These are phyloP conservation scores for Lasius fuliginosus DNA, from an alignment of 2,888 invertebrate species.

Conservation along the genomic window DNA sequence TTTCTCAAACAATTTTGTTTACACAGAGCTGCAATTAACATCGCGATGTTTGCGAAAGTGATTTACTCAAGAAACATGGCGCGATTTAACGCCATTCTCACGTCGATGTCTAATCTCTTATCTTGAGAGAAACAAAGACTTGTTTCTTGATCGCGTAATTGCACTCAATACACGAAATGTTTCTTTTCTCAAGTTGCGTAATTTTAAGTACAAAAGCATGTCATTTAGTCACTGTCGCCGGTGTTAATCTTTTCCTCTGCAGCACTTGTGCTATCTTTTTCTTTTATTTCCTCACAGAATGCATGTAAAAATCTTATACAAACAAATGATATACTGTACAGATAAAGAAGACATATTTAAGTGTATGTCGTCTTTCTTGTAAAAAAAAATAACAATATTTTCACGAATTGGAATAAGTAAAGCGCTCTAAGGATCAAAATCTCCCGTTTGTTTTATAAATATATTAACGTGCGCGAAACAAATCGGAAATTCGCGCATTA, in stretches of 20 bases:
- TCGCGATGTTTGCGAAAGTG: conserved; percentile 18
- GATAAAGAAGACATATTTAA: not conserved
- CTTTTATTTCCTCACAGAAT: not conserved
- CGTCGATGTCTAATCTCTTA: not conserved
- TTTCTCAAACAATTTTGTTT: not conserved
- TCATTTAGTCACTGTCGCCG: not conserved
- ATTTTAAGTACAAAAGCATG: conserved; percentile 35
- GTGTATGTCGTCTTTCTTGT: not conserved
- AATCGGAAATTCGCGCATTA: not conserved
- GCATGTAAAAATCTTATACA: not conserved
- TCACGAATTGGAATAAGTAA: not conserved
- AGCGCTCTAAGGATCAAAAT: not conserved
- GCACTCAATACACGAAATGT: not conserved
- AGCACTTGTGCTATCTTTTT: not conserved
- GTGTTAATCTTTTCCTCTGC: not conserved
- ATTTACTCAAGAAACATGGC: not conserved
- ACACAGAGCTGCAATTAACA: conserved; percentile 24
- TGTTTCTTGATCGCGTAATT: conserved; percentile 8
- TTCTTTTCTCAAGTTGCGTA: conserved; percentile 10
- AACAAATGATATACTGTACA: not conserved
- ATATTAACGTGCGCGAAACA: not conserved
- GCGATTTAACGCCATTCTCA: not conserved
- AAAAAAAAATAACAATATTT: not conserved
- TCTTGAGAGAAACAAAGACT: conserved; percentile 17
- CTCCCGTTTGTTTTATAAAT: not conserved